A percentile compares a stretch with the other conserved stretches of the same genome.
Evolutionary conservation across 2,113 vertebrate species (phyloP).

Genomic region (Marcusenius ussheri): DNA sequence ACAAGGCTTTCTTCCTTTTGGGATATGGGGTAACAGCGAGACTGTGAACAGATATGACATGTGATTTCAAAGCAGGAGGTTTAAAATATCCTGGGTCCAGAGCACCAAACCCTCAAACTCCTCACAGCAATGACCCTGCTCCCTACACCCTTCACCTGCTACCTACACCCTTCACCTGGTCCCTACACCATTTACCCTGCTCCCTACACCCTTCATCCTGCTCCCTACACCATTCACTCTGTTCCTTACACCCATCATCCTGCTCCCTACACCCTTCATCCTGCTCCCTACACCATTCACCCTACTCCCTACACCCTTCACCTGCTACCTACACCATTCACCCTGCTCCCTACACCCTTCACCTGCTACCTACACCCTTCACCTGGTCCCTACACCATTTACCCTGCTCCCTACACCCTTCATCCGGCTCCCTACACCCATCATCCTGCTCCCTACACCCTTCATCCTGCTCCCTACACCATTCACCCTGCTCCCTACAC

Average conservation of each 20-base stretch:
- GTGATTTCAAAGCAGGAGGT: not conserved
- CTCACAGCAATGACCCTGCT: not conserved
- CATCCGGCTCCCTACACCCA: not conserved
- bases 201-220: not conserved
- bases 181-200: not conserved
- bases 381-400: too few species aligned
- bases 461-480: not conserved
- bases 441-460: not conserved
- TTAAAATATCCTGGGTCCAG: not conserved
- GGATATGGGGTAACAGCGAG: not conserved
- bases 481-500: not conserved
- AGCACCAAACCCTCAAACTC: not conserved
- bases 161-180: not conserved
- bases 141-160: not conserved
- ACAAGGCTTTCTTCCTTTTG: not conserved
- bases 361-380: too few species aligned
- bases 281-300: not conserved
- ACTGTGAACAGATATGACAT: not conserved
- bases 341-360: too few species aligned
- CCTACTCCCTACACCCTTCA: not conserved
- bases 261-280: not conserved
- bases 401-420: too few species aligned
- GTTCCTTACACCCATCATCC: not conserved
- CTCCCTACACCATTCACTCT: not conserved
- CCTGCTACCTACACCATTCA: too few species aligned